A percentile compares a stretch with the other conserved stretches of the same genome.
Evolutionary conservation across 1,140 invertebrate species (phyloP).

Genomic region (Drosophila teissieri): DNA sequence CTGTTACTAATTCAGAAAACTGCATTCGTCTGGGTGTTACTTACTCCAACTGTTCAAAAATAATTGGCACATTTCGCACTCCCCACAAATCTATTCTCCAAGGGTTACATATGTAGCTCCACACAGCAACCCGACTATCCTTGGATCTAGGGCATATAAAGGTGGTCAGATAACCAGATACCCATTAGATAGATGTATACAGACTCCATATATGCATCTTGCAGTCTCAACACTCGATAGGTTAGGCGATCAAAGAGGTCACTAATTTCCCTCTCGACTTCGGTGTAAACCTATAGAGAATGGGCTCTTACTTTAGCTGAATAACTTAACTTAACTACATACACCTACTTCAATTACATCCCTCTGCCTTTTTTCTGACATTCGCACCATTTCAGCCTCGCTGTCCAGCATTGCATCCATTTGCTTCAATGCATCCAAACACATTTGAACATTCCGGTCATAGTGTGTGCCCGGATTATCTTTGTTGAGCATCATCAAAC

Average conservation of each 20-base stretch:
- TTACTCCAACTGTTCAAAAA: constrained; percentile 63
- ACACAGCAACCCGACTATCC: constrained; percentile 49
- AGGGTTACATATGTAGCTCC: constrained; percentile 33
- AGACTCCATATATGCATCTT: constrained; percentile 70
- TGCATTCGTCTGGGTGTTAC: constrained; percentile 1
- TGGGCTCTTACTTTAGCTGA: background rate
- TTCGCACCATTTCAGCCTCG: constrained; percentile 40
- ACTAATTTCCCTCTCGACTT: constrained; percentile 49
- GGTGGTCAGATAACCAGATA: background rate
- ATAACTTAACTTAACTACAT: background rate
- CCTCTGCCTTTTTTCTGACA: constrained; percentile 6
- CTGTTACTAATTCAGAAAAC: no score
- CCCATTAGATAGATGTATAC: background rate
- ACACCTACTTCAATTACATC: constrained; percentile 49
- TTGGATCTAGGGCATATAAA: constrained; percentile 18
- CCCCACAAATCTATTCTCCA: constrained; percentile 73
- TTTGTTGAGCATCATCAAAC: background rate
- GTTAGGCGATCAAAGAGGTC: constrained; percentile 59
- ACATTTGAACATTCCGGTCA: constrained; percentile 42
- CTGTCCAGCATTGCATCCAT: constrained; percentile 65
- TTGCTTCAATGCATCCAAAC: constrained; percentile 27
- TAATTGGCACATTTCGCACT: constrained; percentile 63
- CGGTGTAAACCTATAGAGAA: constrained; percentile 26
- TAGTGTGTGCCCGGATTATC: constrained; percentile 45
- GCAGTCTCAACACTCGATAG: constrained; percentile 67